Conservation (phyloP, 2,888 invertebrate genomes). For the Dioctria linearis region DNA sequence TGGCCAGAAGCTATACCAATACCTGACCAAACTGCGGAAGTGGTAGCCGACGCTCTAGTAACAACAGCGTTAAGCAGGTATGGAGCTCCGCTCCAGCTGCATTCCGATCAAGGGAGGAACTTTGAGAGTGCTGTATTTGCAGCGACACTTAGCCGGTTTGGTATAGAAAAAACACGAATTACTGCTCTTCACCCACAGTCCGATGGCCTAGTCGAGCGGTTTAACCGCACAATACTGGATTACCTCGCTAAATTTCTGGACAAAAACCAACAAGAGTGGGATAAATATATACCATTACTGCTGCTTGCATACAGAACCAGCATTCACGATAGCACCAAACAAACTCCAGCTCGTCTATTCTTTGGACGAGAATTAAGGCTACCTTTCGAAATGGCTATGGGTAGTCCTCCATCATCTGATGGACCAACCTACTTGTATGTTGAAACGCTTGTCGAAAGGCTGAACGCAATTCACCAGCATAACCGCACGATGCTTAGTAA, state of each 20-base stretch:
- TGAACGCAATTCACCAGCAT: neutral
- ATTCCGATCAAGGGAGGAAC: neutral
- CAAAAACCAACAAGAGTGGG: conserved; percentile 32
- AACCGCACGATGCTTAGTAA: neutral
- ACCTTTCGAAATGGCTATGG: conserved; percentile 50
- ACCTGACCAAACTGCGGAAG: neutral
- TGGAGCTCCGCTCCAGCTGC: neutral
- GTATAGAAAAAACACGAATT: conserved; percentile 57
- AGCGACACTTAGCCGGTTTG: neutral
- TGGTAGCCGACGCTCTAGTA: neutral
- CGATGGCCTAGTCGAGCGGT: conserved; percentile 61
- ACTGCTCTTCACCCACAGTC: conserved; percentile 62
- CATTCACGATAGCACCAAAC: conserved; percentile 51
- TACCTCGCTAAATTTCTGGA: conserved; percentile 53
- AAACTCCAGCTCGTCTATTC: conserved; percentile 53
- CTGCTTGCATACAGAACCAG: conserved; percentile 21
- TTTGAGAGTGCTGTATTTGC: neutral
- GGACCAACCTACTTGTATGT: neutral
- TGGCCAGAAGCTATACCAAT: neutral
- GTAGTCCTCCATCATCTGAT: neutral
- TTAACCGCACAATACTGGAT: conserved; percentile 59
- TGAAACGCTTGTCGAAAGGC: neutral
- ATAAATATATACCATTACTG: conserved; percentile 17
- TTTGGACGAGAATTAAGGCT: conserved; percentile 55
- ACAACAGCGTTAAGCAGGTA: neutral